Conservation (phyloP, 2,888 invertebrate species). For the Cyclophora albipunctata region DNA sequence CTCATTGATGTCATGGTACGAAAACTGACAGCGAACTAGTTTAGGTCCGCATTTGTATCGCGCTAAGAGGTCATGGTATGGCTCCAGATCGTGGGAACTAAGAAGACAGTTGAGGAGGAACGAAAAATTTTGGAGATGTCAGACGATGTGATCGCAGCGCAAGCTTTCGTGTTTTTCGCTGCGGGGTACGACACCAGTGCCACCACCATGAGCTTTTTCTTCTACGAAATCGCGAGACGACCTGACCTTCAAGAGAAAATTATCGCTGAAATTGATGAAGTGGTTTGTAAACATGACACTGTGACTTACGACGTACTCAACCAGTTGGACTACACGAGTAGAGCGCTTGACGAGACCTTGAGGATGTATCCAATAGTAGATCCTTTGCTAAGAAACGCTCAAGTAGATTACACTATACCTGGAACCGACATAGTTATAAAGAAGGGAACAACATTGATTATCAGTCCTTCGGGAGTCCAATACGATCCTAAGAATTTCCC, state of each 20-base stretch:
- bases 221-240: slow-evolving; percentile 47
- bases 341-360: slow-evolving; percentile 48
- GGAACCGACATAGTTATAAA: slow-evolving; percentile 39
- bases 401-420: slow-evolving; percentile 39
- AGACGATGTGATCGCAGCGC: slow-evolving; percentile 43
- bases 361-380: slow-evolving; percentile 58
- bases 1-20: too few relatives aligned
- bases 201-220: slow-evolving; percentile 41
- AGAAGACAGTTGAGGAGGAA: slow-evolving; percentile 14
- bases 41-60: too few relatives aligned
- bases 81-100: slow-evolving; percentile 18
- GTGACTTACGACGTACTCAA: slow-evolving; percentile 45
- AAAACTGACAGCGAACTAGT: too few relatives aligned
- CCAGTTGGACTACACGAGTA: slow-evolving; percentile 49
- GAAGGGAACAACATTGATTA: slow-evolving; percentile 35
- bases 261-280: slow-evolving; percentile 33
- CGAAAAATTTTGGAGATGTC: slow-evolving; percentile 27
- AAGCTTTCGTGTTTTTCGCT: slow-evolving; percentile 53
- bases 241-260: slow-evolving; percentile 48
- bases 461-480: slow-evolving; percentile 50
- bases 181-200: slow-evolving; percentile 65
- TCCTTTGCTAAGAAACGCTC: slow-evolving; percentile 41
- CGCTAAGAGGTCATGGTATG: too few relatives aligned
- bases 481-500: slow-evolving; percentile 51
- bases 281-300: slow-evolving; percentile 31